Percentiles rank a stretch among this genome's conserved stretches.
Evolutionary conservation across 2,888 invertebrate species (phyloP).

Genomic region (Therioaphis trifolii): DNA sequence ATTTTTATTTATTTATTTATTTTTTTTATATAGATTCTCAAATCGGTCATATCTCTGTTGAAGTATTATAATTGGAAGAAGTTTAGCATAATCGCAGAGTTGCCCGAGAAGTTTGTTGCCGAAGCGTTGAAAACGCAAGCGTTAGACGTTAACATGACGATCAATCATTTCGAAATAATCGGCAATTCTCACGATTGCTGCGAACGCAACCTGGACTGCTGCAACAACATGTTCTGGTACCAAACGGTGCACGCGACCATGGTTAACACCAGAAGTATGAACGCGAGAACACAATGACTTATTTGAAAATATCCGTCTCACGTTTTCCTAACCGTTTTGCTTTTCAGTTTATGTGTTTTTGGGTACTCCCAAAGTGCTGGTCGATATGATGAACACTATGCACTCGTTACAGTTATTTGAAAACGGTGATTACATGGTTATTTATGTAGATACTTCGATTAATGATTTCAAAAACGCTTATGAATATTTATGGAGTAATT

Average conservation of each 20-base stretch:
- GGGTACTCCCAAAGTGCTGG: slow-evolving; percentile 84
- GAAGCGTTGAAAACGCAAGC: slow-evolving; percentile 83
- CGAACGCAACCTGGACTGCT: slow-evolving; percentile 79
- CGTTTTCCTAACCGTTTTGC: background rate
- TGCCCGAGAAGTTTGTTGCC: slow-evolving; percentile 84
- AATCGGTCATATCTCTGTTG: slow-evolving; percentile 91
- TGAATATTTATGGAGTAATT: slow-evolving; percentile 82
- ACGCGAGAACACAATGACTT: background rate
- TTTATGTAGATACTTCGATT: slow-evolving; percentile 93
- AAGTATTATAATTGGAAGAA: slow-evolving; percentile 93
- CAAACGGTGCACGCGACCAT: slow-evolving; percentile 86
- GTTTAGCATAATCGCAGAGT: slow-evolving; percentile 89
- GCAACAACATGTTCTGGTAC: slow-evolving; percentile 84
- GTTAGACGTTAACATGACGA: slow-evolving; percentile 80
- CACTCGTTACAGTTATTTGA: slow-evolving; percentile 87
- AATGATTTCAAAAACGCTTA: slow-evolving; percentile 79
- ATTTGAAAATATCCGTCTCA: background rate
- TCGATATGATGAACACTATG: slow-evolving; percentile 93
- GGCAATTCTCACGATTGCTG: slow-evolving; percentile 83
- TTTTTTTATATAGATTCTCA: slow-evolving; percentile 78
- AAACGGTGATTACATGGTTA: slow-evolving; percentile 94
- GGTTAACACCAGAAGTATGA: slow-evolving; percentile 82
- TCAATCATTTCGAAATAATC: slow-evolving; percentile 81
- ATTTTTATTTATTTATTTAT: too few species aligned
- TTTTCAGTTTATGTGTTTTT: slow-evolving; percentile 90